These are phyloP conservation scores for Phaonia tiefii DNA, from an alignment of 2,888 invertebrate species.

Conservation along the genomic window DNA sequence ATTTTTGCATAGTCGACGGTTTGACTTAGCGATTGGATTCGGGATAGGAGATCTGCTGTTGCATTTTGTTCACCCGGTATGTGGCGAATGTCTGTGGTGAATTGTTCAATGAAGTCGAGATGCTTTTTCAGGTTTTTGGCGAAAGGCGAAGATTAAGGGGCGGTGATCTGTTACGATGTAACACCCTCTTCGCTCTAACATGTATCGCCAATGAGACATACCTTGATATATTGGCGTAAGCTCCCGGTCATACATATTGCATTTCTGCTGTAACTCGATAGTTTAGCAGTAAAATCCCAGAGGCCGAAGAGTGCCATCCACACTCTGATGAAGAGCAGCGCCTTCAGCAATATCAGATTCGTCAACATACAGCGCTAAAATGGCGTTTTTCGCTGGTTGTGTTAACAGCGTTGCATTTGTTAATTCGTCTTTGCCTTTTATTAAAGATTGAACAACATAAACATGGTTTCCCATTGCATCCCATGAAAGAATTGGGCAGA, in stretches of 20 bases:
- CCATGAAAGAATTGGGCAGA: too few relatives aligned
- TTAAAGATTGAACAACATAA: too few relatives aligned
- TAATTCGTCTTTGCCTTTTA: too few relatives aligned
- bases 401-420: too few relatives aligned
- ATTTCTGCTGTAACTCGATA: background rate
- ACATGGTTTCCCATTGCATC: too few relatives aligned
- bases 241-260: constrained; percentile 1
- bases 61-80: constrained; percentile 18
- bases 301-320: constrained; percentile 47
- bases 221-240: constrained; percentile 4
- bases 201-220: constrained; percentile 12
- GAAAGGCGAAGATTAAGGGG: constrained; percentile 25
- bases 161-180: too few relatives aligned
- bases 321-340: constrained; percentile 61
- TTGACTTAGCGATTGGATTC: constrained; percentile 52
- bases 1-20: constrained; percentile 3
- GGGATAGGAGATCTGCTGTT: constrained; percentile 22
- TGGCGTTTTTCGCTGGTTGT: too few relatives aligned
- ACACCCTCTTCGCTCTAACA: constrained; percentile 3
- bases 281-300: too few relatives aligned
- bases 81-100: constrained; percentile 31
- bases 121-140: constrained; percentile 31
- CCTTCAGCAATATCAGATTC: too few relatives aligned
- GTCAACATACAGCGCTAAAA: too few relatives aligned
- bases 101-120: constrained; percentile 27